phyloP scores from a whole-genome alignment of 2,113 vertebrate genomes.

The Urocolius indicus region DNA sequence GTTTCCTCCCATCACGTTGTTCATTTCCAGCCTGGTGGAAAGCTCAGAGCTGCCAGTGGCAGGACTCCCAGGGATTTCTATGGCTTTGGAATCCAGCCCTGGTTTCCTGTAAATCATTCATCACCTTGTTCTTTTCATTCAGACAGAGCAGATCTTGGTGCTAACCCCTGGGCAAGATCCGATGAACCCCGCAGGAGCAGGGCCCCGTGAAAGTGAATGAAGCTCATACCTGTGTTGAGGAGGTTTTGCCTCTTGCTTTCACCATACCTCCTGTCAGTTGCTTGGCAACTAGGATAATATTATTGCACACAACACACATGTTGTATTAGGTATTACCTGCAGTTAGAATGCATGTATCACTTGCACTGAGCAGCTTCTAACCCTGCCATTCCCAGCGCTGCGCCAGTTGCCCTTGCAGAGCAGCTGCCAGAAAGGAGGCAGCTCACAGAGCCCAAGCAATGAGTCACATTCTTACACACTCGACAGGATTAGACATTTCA shows the following conservation, averaged over 20 bases:
- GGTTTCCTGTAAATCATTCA: neutral
- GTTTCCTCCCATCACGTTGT: neutral
- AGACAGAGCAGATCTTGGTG: neutral
- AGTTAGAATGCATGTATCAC: constrained; percentile 12
- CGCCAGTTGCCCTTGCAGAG: fast-evolving
- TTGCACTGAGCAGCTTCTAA: neutral
- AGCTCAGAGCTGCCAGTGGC: neutral
- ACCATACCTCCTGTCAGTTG: neutral
- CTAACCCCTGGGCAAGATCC: neutral
- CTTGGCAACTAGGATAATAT: constrained; percentile 38
- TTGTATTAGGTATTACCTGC: neutral
- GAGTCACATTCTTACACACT: constrained; percentile 53
- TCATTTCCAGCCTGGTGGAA: neutral
- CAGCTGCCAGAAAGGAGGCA: constrained; percentile 41
- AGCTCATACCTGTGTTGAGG: neutral
- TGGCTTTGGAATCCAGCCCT: neutral
- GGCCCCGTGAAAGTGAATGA: neutral
- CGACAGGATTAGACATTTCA: constrained; percentile 60
- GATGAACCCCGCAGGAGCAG: neutral
- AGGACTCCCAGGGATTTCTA: neutral
- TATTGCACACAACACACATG: neutral
- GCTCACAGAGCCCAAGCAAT: neutral
- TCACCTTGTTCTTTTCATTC: neutral
- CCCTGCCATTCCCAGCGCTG: neutral
- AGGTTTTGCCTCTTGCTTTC: neutral